Evolutionary conservation across 2,113 vertebrate genomes (phyloP).

Genomic region (Phocoena phocoena): DNA sequence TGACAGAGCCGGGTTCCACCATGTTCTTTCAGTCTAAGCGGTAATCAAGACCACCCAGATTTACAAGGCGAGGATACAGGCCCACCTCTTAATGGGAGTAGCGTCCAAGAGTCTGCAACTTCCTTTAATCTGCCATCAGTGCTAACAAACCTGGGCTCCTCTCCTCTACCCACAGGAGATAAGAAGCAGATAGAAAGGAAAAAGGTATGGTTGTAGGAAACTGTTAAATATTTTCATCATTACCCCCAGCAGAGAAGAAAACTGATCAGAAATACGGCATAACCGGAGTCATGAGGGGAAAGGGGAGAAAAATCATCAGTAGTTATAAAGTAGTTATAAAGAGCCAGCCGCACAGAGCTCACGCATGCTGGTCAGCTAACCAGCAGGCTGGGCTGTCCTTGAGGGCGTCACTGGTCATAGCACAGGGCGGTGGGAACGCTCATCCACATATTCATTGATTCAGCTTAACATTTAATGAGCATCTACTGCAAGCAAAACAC

Average conservation of each 20-base stretch:
- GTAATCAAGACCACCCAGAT: background rate
- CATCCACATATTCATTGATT: background rate
- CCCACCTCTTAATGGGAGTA: background rate
- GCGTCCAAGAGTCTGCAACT: background rate
- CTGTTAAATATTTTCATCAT: background rate
- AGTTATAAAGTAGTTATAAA: background rate
- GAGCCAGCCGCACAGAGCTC: background rate
- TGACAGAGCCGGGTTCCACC: background rate
- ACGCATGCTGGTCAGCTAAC: background rate
- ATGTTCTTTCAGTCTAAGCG: background rate
- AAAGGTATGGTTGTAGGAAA: background rate
- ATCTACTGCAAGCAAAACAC: background rate
- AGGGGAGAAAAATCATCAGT: background rate
- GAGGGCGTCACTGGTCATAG: background rate
- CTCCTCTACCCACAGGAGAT: background rate
- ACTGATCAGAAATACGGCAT: background rate
- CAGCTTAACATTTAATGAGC: background rate
- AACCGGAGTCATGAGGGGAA: background rate
- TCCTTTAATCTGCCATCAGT: background rate
- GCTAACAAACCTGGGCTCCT: background rate
- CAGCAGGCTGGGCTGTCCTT: background rate
- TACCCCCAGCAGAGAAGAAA: background rate
- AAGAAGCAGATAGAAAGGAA: background rate
- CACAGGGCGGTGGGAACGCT: background rate
- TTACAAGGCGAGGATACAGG: background rate